Evolutionary conservation across 2,888 invertebrate species (phyloP).

Genomic region (Apeira syringaria): DNA sequence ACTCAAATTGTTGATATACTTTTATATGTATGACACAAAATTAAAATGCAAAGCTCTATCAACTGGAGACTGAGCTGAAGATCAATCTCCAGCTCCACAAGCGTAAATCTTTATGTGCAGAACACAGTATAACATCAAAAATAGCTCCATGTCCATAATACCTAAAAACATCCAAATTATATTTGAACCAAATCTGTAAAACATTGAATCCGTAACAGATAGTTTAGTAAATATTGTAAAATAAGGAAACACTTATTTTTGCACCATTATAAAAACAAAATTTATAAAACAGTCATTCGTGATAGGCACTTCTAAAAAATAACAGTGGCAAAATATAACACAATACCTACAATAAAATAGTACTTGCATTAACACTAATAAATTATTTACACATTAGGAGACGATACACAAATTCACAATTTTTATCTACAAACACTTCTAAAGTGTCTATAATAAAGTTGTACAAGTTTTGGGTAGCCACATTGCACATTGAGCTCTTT

Average conservation of each 20-base stretch:
- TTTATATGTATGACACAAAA: too few relatives aligned
- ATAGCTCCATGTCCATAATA: too few relatives aligned
- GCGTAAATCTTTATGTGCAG: too few relatives aligned
- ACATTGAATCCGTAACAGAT: conserved; percentile 26
- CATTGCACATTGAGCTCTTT: conserved; percentile 63
- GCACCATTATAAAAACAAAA: conserved; percentile 44
- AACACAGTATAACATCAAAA: too few relatives aligned
- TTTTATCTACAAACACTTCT: conserved; percentile 72
- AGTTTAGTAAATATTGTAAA: conserved; percentile 23
- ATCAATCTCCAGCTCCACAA: too few relatives aligned
- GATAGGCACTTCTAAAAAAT: conserved; percentile 63
- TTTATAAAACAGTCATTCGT: conserved; percentile 36
- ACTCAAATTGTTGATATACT: too few relatives aligned
- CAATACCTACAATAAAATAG: conserved; percentile 52
- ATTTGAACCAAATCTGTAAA: conserved; percentile 9
- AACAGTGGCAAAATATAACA: conserved; percentile 55
- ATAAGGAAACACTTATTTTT: conserved; percentile 10
- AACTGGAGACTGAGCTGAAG: too few relatives aligned
- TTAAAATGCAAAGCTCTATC: too few relatives aligned
- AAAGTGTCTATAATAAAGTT: conserved; percentile 47
- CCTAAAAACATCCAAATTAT: too few relatives aligned
- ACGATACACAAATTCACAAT: conserved; percentile 43
- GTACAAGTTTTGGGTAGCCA: conserved; percentile 48
- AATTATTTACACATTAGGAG: conserved; percentile 67
- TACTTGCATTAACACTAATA: conserved; percentile 53